Evolutionary conservation across 1,140 invertebrate species (phyloP).

Genomic region (Rhopalosiphum maidis): DNA sequence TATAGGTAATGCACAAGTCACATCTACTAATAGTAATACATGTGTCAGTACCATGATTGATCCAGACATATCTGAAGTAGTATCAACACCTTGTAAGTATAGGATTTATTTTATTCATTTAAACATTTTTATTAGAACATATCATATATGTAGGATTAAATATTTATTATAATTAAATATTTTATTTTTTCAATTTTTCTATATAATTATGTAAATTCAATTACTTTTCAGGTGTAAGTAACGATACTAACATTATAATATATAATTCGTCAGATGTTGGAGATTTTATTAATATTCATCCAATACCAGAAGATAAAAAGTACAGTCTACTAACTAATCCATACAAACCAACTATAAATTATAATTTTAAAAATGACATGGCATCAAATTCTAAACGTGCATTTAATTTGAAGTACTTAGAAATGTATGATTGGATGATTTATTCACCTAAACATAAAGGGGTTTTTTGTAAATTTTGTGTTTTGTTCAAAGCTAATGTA

Average conservation of each 20-base stretch:
- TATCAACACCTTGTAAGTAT: neutral
- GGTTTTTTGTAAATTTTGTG: slow-evolving; percentile 60
- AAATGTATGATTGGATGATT: slow-evolving; percentile 59
- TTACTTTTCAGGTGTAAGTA: neutral
- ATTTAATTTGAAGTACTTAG: neutral
- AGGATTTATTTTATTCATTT: neutral
- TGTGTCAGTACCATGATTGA: no score
- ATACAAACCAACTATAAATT: neutral
- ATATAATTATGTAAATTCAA: neutral
- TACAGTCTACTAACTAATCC: neutral
- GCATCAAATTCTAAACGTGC: neutral
- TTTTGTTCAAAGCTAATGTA: slow-evolving; percentile 59
- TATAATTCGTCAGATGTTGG: neutral
- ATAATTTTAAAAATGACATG: slow-evolving; percentile 16
- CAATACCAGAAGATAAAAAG: neutral
- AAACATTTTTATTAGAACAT: neutral
- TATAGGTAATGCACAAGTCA: no score
- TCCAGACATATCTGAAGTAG: no score
- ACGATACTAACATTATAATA: neutral
- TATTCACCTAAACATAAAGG: slow-evolving; percentile 61
- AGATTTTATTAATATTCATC: slow-evolving; percentile 12
- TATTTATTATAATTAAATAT: neutral
- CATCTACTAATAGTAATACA: no score
- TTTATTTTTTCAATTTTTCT: neutral
- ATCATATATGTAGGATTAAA: neutral